These are phyloP conservation scores for Neodon shergylaensis DNA, from an alignment of 2,113 vertebrate species.

Conservation along the genomic window DNA sequence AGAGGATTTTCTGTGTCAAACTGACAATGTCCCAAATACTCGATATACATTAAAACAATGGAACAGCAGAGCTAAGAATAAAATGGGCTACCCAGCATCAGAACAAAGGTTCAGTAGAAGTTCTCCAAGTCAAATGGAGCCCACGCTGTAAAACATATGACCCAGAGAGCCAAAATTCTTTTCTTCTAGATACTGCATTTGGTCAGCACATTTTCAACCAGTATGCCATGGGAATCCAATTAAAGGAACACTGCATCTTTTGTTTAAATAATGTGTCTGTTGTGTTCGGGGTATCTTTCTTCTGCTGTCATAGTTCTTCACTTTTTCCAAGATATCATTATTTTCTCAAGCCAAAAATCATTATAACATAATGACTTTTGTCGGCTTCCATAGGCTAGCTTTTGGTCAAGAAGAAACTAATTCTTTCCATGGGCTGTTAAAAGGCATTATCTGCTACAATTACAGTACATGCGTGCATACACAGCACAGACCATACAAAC, in stretches of 20 bases:
- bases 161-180: slow-evolving; percentile 47
- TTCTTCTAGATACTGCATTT: slow-evolving; percentile 48
- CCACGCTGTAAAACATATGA: slow-evolving; percentile 38
- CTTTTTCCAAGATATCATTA: slow-evolving; percentile 86
- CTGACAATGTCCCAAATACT: neutral
- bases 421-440: slow-evolving; percentile 79
- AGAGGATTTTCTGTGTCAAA: neutral
- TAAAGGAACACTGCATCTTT: slow-evolving; percentile 74
- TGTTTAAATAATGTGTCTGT: slow-evolving; percentile 66
- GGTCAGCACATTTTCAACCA: slow-evolving; percentile 68
- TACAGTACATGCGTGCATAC: slow-evolving; percentile 51
- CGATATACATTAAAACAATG: neutral
- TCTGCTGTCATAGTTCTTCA: slow-evolving; percentile 81
- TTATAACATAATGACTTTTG: slow-evolving; percentile 78
- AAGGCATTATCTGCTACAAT: slow-evolving; percentile 74
- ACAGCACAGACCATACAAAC: slow-evolving; percentile 49
- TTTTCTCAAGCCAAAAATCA: slow-evolving; percentile 82
- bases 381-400: slow-evolving; percentile 82
- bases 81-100: neutral
- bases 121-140: neutral
- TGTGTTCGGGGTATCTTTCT: slow-evolving; percentile 78
- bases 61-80: neutral
- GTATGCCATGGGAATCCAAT: slow-evolving; percentile 75
- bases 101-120: slow-evolving; percentile 47
- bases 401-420: slow-evolving; percentile 79